Evolutionary conservation across 2,888 invertebrate genomes (phyloP).

Genomic region (Apotomis betuletana): DNA sequence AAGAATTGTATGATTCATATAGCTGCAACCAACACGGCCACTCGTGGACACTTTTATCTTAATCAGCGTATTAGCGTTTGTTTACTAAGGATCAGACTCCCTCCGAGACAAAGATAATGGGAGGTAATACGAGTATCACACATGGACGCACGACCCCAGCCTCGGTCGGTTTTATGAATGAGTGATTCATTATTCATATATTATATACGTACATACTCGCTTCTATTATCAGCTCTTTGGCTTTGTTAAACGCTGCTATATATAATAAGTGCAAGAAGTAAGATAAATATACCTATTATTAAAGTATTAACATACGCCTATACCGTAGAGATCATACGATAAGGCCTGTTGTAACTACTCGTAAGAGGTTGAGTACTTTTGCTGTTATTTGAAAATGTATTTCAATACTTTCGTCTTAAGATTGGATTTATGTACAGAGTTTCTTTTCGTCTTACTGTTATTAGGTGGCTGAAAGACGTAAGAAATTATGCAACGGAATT

Average conservation of each 20-base stretch:
- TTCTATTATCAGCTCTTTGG: constrained; percentile 17
- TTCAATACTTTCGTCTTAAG: background rate
- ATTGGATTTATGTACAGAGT: background rate
- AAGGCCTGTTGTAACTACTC: background rate
- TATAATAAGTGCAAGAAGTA: too few relatives aligned
- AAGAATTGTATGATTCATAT: background rate
- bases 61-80: background rate
- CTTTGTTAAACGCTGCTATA: constrained; percentile 17
- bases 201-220: constrained; percentile 13
- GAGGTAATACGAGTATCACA: constrained; percentile 2
- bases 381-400: background rate
- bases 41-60: constrained; percentile 22
- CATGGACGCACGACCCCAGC: constrained; percentile 9
- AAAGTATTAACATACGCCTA: background rate
- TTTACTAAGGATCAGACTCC: background rate
- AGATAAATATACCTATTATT: background rate
- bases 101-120: background rate
- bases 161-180: constrained; percentile 27
- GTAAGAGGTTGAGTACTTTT: too few relatives aligned
- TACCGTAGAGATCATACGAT: background rate
- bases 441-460: background rate
- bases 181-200: constrained; percentile 25
- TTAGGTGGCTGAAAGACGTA: too few relatives aligned
- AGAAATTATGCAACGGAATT: too few relatives aligned
- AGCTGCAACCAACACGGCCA: background rate